Evolutionary conservation across 2,797 vertebrate species (phyloP).

Genomic region (Lepidocolaptes lacrymiger): DNA sequence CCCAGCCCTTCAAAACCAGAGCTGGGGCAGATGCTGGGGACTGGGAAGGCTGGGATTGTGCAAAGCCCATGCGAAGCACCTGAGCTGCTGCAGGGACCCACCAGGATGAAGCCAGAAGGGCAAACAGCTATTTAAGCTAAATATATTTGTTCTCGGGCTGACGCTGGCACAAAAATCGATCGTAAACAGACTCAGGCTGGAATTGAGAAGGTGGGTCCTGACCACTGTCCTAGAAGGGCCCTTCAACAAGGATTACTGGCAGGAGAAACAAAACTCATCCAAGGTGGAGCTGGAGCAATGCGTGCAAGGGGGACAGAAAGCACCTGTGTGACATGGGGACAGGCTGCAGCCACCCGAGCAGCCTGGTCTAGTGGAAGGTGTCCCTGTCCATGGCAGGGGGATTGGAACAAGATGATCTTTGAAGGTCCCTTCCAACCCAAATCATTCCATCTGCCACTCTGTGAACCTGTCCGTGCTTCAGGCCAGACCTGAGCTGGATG

Average conservation of each 20-base stretch:
- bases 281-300: neutral
- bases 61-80: neutral
- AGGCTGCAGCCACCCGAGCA: neutral
- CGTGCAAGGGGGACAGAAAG: neutral
- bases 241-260: neutral
- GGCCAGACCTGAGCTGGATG: too few species aligned
- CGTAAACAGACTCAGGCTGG: neutral
- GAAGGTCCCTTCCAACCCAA: too few species aligned
- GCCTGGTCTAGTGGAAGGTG: too few species aligned
- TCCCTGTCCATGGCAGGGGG: too few species aligned
- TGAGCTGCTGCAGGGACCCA: neutral
- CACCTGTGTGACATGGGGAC: neutral
- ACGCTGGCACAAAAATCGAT: neutral
- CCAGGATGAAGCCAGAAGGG: neutral
- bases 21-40: neutral
- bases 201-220: neutral
- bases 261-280: neutral
- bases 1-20: neutral
- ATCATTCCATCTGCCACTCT: too few species aligned
- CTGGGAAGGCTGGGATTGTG: neutral
- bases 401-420: too few species aligned
- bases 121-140: slow-evolving; percentile 27
- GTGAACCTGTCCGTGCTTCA: too few species aligned
- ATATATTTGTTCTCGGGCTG: slow-evolving; percentile 22
- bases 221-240: neutral